Evolutionary conservation across 1,140 invertebrate genomes (phyloP), one percentile per base, ranked within the genome.

Genomic region (Myzus persicae): DNA sequence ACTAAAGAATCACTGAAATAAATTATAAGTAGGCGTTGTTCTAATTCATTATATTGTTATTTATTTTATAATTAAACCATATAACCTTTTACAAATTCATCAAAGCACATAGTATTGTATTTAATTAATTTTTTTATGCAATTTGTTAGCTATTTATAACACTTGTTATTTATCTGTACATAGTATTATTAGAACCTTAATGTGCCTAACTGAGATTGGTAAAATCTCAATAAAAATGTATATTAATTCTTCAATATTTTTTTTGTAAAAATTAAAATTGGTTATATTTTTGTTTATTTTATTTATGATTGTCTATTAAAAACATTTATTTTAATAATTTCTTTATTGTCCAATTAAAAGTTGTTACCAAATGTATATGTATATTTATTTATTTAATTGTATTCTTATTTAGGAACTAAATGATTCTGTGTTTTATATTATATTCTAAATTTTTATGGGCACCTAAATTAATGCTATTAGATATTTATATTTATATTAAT

Each of bases 11-110:
- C 42, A 46, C 44, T 46, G n/a, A 46, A 88, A 88, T 20, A 36
- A 46, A 88, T 36, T 48, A 48, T 88, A 88, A 89, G 36, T 89
- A 89, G 88, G 22, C n/a, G 22, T 51, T 51, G 8, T 51, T 89
- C 46, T 38, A 51, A 24, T 38, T 51, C 22, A 89, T 89, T 89
- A 89, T 89, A 40, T 89, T 89, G 88, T 89, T 89, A 89, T 89
- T 89, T 89, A 89, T 89, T 89, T 89, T 89, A 54, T 89, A 89
- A 26, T 54, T 54, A 24, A 51, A 54, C 20, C 9, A 26, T 87
- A 36, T 46, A n/a, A 54, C 36, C 36, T 26, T 89, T 89, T 89
- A 36, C 11, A 54, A 40, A 89, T 54, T 89, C 31, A 89, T 89
- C 88, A 54, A 40, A 54, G 48, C 48, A 89, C 36, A 38, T 54